These are phyloP conservation scores for Pyrrhosoma nymphula DNA, from an alignment of 2,888 invertebrate genomes.

Conservation along the genomic window DNA sequence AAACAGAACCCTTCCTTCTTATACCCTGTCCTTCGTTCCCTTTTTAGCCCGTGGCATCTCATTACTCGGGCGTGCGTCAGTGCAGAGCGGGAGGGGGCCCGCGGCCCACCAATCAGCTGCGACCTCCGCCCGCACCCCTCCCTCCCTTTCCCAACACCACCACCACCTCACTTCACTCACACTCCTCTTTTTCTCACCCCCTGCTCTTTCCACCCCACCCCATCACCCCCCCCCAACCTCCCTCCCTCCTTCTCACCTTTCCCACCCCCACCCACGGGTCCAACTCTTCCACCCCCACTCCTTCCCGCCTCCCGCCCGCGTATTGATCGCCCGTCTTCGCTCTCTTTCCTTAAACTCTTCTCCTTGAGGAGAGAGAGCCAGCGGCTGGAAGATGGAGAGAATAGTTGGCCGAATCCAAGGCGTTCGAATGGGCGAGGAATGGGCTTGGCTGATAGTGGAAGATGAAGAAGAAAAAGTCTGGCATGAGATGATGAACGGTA, in stretches of 20 bases:
- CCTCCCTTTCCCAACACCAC: neutral
- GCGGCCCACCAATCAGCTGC: slow-evolving; percentile 1
- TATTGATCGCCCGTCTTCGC: slow-evolving; percentile 64
- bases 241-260: neutral
- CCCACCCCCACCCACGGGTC: neutral
- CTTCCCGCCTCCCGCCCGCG: neutral
- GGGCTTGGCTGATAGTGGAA: no score
- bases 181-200: neutral
- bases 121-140: neutral
- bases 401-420: neutral
- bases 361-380: neutral
- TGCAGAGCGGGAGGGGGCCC: neutral
- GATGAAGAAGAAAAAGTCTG: no score
- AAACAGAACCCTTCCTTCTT: neutral
- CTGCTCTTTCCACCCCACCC: neutral
- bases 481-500: no score
- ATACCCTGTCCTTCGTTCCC: slow-evolving; percentile 14
- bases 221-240: neutral
- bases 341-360: slow-evolving; percentile 41
- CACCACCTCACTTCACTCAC: neutral
- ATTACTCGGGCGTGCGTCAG: slow-evolving; percentile 67
- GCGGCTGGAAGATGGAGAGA: slow-evolving; percentile 13
- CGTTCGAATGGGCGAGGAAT: neutral
- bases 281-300: neutral
- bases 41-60: slow-evolving; percentile 64